phyloP scores from a whole-genome alignment of 2,888 invertebrate species.

The Aphidius colemani region DNA sequence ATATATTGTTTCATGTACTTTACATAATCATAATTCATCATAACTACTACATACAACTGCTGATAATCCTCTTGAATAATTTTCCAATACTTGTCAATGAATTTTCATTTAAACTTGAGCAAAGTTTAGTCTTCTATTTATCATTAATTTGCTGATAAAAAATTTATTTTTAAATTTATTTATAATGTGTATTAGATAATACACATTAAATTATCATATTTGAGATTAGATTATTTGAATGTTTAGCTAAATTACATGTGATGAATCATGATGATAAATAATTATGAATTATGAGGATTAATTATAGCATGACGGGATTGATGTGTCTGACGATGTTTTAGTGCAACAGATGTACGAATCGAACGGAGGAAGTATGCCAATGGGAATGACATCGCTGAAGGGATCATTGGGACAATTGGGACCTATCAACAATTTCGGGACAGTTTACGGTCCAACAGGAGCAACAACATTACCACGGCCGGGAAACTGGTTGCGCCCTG shows the following conservation, averaged over 20 bases:
- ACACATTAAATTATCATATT: no score
- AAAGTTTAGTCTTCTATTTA: no score
- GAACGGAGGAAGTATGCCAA: constrained; percentile 68
- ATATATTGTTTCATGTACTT: background rate
- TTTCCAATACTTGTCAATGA: no score
- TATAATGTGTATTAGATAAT: no score
- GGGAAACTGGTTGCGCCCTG: constrained; percentile 97
- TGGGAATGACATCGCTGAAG: constrained; percentile 58
- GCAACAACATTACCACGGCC: constrained; percentile 64
- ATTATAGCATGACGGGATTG: constrained; percentile 50
- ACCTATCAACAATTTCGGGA: constrained; percentile 61
- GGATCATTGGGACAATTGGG: constrained; percentile 65
- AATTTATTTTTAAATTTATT: no score
- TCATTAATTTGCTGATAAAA: no score
- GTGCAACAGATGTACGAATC: constrained; percentile 79
- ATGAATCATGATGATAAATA: background rate
- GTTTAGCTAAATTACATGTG: no score
- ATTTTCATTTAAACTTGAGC: no score
- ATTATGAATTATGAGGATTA: constrained; percentile 28
- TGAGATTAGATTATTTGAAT: no score
- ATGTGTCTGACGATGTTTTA: constrained; percentile 63
- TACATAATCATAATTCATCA: no score
- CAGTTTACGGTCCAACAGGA: constrained; percentile 57
- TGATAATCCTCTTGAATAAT: no score
- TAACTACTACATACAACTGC: no score